These are phyloP conservation scores for Cyanoderma ruficeps DNA, from an alignment of 2,113 vertebrate genomes.

Conservation along the genomic window DNA sequence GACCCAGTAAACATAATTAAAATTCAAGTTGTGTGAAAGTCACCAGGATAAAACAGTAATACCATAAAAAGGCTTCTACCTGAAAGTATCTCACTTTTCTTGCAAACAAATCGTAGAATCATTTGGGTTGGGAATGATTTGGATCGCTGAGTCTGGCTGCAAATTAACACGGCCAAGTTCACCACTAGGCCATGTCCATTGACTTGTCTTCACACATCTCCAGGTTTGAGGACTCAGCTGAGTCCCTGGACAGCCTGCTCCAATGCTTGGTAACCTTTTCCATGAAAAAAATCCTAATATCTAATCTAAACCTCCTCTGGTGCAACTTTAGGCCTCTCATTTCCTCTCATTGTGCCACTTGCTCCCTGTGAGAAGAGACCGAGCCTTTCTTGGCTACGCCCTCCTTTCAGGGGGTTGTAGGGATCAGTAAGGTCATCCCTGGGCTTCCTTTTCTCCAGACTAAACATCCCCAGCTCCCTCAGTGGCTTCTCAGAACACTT, in stretches of 20 bases:
- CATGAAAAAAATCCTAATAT: too few relatives aligned
- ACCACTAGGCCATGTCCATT: neutral
- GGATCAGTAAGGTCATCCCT: neutral
- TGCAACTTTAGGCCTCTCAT: rapidly evolving
- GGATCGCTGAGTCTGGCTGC: neutral
- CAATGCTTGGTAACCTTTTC: neutral
- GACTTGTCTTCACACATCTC: rapidly evolving
- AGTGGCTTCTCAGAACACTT: neutral
- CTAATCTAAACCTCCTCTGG: neutral
- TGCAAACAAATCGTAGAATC: neutral
- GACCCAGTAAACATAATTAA: neutral
- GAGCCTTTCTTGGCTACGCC: rapidly evolving
- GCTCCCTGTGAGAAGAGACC: neutral
- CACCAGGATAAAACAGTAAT: neutral
- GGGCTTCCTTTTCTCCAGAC: neutral
- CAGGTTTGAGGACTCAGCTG: neutral
- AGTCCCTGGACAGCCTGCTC: neutral
- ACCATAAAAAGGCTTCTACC: neutral
- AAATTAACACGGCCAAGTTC: neutral
- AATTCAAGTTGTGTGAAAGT: neutral
- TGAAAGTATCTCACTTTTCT: neutral
- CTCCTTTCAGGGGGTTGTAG: neutral
- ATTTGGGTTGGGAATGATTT: neutral
- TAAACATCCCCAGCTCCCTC: neutral
- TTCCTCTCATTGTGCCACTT: neutral